Conservation (phyloP, 2,113 vertebrate species). For the Cyprinus carpio region DNA sequence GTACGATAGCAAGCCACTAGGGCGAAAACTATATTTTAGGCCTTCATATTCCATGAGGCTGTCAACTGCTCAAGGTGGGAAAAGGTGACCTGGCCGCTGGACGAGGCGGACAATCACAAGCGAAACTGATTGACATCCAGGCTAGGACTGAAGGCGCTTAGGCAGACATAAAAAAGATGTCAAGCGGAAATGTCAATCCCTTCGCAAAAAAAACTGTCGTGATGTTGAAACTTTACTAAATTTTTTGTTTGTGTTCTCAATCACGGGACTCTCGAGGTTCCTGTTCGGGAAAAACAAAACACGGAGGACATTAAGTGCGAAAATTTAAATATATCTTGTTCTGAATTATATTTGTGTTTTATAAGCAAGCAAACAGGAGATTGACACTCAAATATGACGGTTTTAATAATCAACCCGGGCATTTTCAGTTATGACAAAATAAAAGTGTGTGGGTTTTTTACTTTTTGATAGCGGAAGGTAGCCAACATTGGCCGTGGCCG, state of each 20-base stretch:
- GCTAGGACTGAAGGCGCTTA: neutral
- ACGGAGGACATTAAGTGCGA: neutral
- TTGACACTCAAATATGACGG: neutral
- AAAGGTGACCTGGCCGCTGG: neutral
- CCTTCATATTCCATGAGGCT: neutral
- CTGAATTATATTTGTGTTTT: neutral
- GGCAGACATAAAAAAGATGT: neutral
- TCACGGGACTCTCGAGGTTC: neutral
- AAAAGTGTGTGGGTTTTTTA: neutral
- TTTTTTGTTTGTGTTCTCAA: too few species aligned
- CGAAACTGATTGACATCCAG: neutral
- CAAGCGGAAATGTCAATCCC: neutral
- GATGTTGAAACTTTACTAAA: neutral
- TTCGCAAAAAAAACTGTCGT: too few species aligned
- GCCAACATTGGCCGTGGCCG: neutral
- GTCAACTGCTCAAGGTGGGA: neutral
- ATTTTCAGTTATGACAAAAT: neutral
- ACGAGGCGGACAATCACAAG: neutral
- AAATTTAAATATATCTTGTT: constrained; percentile 1
- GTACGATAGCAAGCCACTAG: neutral
- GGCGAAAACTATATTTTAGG: neutral
- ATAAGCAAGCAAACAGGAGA: neutral
- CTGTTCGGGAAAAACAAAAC: neutral
- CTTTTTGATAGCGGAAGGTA: neutral
- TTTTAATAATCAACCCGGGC: neutral